Percentiles rank a stretch among this genome's conserved stretches.
phyloP scores from a whole-genome alignment of 2,888 invertebrate species.

The Sarcophaga variegata region DNA sequence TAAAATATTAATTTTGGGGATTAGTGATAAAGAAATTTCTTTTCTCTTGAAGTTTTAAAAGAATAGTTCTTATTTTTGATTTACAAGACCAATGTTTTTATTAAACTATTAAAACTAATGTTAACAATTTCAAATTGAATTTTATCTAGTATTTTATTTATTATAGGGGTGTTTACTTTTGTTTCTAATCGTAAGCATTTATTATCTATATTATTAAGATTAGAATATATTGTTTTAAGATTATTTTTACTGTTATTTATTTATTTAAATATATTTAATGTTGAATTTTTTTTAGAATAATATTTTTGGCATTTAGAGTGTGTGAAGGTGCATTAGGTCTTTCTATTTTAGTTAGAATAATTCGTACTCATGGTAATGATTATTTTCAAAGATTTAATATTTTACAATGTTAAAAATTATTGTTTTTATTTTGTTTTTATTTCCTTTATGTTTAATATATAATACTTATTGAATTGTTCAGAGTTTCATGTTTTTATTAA shows the following conservation, averaged over 20 bases:
- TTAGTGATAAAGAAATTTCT: constrained; percentile 84
- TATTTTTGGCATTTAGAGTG: constrained; percentile 85
- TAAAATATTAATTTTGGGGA: constrained; percentile 88
- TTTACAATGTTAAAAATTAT: constrained; percentile 84
- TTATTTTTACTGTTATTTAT: constrained; percentile 83
- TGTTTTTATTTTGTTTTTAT: constrained; percentile 80
- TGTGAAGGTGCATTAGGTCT: constrained; percentile 86
- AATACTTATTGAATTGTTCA: constrained; percentile 84
- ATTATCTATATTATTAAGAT: constrained; percentile 84
- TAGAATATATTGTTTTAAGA: constrained; percentile 85
- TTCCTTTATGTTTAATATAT: constrained; percentile 83
- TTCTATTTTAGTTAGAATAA: constrained; percentile 85
- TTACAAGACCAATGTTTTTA: constrained; percentile 87
- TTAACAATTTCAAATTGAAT: constrained; percentile 81
- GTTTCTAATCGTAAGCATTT: constrained; percentile 84
- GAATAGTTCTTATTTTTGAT: constrained; percentile 84
- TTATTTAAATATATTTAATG: constrained; percentile 82
- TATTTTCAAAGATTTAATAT: constrained; percentile 85
- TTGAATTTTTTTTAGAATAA: constrained; percentile 84
- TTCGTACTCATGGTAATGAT: constrained; percentile 86
- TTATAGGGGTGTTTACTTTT: constrained; percentile 83
- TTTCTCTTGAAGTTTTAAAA: constrained; percentile 86
- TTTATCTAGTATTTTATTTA: constrained; percentile 82
- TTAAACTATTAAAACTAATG: constrained; percentile 87
- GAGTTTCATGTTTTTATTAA: constrained; percentile 83